These are phyloP conservation scores for Eulemur mongoz DNA, from an alignment of 2,797 vertebrate species.

Conservation along the genomic window DNA sequence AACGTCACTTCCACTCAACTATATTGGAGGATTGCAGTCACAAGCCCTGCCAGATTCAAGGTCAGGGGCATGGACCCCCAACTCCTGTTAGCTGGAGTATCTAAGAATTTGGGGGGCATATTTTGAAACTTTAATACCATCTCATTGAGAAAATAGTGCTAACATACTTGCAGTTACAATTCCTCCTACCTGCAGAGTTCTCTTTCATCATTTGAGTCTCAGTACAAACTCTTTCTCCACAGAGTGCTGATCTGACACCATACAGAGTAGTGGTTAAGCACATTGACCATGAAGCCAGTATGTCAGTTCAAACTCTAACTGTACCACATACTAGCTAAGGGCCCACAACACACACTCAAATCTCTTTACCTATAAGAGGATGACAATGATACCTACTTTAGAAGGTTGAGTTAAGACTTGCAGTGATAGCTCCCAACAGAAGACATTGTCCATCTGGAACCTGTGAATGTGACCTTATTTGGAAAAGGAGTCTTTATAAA, in stretches of 20 bases:
- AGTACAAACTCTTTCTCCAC: background rate
- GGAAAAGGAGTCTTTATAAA: background rate
- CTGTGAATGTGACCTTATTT: background rate
- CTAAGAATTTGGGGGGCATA: background rate
- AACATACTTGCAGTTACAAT: background rate
- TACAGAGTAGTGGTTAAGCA: background rate
- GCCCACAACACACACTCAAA: background rate
- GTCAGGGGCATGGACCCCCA: background rate
- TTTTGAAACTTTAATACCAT: background rate
- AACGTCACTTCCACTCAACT: background rate
- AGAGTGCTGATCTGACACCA: background rate
- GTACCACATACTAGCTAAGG: background rate
- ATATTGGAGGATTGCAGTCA: background rate
- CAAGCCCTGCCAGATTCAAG: background rate
- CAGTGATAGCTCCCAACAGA: background rate
- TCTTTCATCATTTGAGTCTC: background rate
- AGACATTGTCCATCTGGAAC: background rate
- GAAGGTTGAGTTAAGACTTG: background rate
- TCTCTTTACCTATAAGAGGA: background rate
- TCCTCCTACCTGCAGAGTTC: background rate
- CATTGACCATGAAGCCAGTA: background rate
- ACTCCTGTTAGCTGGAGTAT: background rate
- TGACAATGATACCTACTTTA: background rate
- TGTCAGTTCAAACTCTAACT: background rate
- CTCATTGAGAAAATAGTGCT: background rate